Conservation (phyloP, 2,797 vertebrate species). For the Monodelphis domestica region DNA sequence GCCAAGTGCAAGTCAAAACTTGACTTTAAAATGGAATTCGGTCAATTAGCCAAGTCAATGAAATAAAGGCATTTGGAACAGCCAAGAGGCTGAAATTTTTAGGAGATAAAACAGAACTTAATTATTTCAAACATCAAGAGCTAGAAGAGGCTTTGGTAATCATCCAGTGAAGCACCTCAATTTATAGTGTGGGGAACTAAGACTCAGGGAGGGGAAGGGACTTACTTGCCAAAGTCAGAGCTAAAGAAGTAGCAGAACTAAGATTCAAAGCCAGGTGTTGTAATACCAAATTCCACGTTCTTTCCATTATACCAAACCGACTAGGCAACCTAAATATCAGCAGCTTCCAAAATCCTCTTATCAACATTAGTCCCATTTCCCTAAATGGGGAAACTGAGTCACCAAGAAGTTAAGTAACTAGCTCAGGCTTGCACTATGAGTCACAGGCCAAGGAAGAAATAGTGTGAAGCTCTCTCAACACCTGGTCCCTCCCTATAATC, state of each 20-base stretch:
- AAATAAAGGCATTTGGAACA: not conserved
- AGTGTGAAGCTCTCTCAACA: not conserved
- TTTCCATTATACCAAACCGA: not conserved
- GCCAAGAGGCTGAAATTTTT: not conserved
- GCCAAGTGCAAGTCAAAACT: not conserved
- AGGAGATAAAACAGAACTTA: not conserved
- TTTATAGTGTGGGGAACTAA: not conserved
- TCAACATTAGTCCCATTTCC: not conserved
- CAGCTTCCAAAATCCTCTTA: constrained; percentile 25
- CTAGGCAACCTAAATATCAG: not conserved
- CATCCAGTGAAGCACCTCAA: not conserved
- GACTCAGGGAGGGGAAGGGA: not conserved
- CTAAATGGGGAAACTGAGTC: not conserved
- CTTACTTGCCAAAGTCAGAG: not conserved
- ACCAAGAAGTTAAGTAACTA: not conserved
- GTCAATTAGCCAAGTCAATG: not conserved
- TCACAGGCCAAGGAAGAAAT: constrained; percentile 17
- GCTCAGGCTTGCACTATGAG: constrained; percentile 14
- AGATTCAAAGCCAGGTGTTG: not conserved
- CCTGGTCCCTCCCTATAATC: not conserved
- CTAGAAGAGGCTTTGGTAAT: not conserved
- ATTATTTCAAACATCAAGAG: not conserved
- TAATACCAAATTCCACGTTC: not conserved
- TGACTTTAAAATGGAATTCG: not conserved
- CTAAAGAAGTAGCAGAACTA: not conserved